Evolutionary conservation across 1,140 invertebrate species (phyloP).

Genomic region (Drosophila nannoptera): DNA sequence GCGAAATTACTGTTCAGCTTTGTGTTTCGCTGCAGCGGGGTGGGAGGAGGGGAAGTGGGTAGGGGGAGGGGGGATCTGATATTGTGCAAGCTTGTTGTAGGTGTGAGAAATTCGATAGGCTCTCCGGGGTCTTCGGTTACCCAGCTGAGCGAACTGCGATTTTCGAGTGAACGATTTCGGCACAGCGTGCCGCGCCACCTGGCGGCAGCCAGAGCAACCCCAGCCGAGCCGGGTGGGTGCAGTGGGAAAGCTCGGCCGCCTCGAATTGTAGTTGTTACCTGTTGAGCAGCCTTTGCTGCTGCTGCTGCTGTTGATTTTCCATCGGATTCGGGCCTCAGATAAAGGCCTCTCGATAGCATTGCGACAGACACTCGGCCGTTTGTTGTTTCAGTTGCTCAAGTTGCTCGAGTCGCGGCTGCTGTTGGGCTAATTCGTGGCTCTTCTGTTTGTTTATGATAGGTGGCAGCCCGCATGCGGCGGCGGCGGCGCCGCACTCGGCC

Average conservation of each 20-base stretch:
- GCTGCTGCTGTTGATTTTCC: neutral
- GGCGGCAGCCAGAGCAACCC: no score
- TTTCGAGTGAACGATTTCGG: constrained; percentile 51
- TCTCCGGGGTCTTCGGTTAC: constrained; percentile 36
- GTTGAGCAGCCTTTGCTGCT: neutral
- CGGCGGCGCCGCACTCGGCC: no score
- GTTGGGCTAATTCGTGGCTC: constrained; percentile 18
- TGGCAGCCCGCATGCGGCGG: constrained; percentile 21
- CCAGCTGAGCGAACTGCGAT: constrained; percentile 49
- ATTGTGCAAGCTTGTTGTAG: constrained; percentile 70
- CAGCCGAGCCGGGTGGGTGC: no score
- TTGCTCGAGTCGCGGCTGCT: neutral
- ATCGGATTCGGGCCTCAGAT: neutral
- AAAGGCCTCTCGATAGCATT: constrained; percentile 53
- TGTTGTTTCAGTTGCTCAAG: constrained; percentile 10
- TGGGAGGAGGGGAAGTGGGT: neutral
- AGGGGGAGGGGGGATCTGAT: neutral
- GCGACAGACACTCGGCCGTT: constrained; percentile 22
- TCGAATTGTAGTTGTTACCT: neutral
- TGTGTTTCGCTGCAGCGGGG: neutral
- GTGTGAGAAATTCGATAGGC: constrained; percentile 71
- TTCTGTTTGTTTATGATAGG: constrained; percentile 60
- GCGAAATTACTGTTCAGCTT: constrained; percentile 58
- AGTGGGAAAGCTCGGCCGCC: neutral
- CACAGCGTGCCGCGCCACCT: neutral